These are phyloP conservation scores for Pagrus major DNA, from an alignment of 2,113 vertebrate genomes.

Conservation along the genomic window DNA sequence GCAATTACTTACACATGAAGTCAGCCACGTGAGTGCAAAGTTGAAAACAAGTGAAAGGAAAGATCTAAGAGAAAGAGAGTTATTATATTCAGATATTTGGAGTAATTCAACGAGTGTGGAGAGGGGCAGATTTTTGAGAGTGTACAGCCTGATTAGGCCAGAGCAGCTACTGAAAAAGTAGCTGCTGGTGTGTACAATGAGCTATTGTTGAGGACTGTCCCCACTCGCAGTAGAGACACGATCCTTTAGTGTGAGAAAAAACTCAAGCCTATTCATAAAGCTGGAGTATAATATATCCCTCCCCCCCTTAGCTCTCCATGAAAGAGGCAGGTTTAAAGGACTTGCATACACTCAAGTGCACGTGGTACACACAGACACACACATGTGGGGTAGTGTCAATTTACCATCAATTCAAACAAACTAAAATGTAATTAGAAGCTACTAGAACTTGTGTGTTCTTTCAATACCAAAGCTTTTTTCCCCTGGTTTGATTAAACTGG, in stretches of 20 bases:
- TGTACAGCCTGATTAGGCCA: conserved; percentile 57
- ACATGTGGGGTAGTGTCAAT: conserved; percentile 6
- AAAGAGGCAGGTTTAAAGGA: conserved; percentile 66
- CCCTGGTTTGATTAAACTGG: neutral
- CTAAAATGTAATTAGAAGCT: conserved; percentile 1
- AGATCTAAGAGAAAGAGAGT: neutral
- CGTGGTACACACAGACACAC: conserved; percentile 32
- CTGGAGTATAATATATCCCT: conserved; percentile 70
- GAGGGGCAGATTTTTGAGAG: conserved; percentile 28
- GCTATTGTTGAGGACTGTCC: conserved; percentile 80
- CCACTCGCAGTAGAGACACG: conserved; percentile 62
- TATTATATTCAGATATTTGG: conserved; percentile 11
- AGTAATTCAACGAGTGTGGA: conserved; percentile 27
- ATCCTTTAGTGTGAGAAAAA: conserved; percentile 81
- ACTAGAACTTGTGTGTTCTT: neutral
- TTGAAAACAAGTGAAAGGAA: conserved; percentile 30
- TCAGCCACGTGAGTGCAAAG: conserved; percentile 22
- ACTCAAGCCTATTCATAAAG: conserved; percentile 78
- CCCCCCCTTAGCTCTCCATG: conserved; percentile 42
- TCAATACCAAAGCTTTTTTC: neutral
- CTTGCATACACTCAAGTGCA: conserved; percentile 28
- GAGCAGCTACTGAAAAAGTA: conserved; percentile 59
- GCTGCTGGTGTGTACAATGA: conserved; percentile 78
- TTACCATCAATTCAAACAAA: conserved; percentile 19
- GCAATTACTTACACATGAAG: conserved; percentile 24